phyloP scores from a whole-genome alignment of 1,140 invertebrate genomes.

The Platyura marginata region DNA sequence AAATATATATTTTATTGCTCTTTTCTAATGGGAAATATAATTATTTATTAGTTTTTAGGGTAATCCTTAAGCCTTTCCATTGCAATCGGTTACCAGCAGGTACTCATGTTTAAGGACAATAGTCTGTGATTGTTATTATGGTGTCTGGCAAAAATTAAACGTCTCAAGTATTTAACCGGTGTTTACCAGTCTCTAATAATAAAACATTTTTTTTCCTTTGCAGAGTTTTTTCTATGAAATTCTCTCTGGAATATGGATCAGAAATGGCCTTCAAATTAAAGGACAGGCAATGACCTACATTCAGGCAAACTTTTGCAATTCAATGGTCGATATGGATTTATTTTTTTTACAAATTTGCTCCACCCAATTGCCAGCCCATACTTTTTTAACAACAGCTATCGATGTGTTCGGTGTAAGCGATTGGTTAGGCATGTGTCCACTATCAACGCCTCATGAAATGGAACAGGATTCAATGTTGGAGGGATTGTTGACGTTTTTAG shows the following conservation, averaged over 20 bases:
- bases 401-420: constrained; percentile 74
- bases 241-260: constrained; percentile 80
- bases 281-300: constrained; percentile 98
- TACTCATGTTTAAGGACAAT: no score
- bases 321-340: constrained; percentile 92
- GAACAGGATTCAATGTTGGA: constrained; percentile 85
- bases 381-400: constrained; percentile 70
- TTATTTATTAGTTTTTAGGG: no score
- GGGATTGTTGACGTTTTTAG: constrained; percentile 76
- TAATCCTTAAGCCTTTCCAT: no score
- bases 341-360: constrained; percentile 87
- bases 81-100: no score
- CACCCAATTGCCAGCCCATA: constrained; percentile 65
- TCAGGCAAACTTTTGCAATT: constrained; percentile 96
- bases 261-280: constrained; percentile 93
- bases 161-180: no score
- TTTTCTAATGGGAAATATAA: no score
- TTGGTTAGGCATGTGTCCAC: constrained; percentile 63
- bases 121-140: no score
- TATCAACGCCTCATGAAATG: constrained; percentile 41
- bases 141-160: no score
- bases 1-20: no score
- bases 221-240: constrained; percentile 92
- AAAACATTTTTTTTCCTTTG: constrained; percentile 13
- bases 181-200: no score